phyloP scores from a whole-genome alignment of 2,888 invertebrate species.

The Girardia tigrina region DNA sequence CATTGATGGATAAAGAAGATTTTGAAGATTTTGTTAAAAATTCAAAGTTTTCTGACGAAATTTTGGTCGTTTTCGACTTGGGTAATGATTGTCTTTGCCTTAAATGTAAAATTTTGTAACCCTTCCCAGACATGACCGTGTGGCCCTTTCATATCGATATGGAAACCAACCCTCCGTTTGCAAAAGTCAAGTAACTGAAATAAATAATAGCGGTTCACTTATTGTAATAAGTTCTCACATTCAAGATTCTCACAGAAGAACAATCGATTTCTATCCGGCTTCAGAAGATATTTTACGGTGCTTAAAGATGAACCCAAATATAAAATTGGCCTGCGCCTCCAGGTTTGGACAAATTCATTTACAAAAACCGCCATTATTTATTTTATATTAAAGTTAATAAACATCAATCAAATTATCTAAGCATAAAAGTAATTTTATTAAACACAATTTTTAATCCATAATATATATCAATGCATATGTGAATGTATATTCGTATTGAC shows the following conservation, averaged over 20 bases:
- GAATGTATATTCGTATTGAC: too few species aligned
- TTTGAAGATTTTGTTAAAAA: neutral
- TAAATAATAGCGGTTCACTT: neutral
- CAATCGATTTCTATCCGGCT: neutral
- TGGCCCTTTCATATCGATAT: neutral
- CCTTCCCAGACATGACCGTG: neutral
- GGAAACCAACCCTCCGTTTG: neutral
- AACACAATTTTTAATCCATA: too few species aligned
- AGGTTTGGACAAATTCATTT: too few species aligned
- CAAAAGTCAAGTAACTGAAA: neutral
- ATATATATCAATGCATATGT: too few species aligned
- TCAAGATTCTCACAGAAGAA: neutral
- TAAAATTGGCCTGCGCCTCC: too few species aligned
- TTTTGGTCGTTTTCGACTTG: neutral
- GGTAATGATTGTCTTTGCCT: neutral
- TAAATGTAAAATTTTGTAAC: neutral
- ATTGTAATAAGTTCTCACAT: neutral
- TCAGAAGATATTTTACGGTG: neutral
- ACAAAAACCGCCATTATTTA: too few species aligned
- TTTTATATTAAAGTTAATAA: too few species aligned
- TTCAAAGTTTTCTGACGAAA: neutral
- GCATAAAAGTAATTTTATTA: too few species aligned
- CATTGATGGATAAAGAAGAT: neutral
- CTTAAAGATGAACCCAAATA: neutral
- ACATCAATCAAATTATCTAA: too few species aligned